Base-by-base conservation (phyloP, 1,140 invertebrate species). In the Drosophila pruinosa region DNA sequence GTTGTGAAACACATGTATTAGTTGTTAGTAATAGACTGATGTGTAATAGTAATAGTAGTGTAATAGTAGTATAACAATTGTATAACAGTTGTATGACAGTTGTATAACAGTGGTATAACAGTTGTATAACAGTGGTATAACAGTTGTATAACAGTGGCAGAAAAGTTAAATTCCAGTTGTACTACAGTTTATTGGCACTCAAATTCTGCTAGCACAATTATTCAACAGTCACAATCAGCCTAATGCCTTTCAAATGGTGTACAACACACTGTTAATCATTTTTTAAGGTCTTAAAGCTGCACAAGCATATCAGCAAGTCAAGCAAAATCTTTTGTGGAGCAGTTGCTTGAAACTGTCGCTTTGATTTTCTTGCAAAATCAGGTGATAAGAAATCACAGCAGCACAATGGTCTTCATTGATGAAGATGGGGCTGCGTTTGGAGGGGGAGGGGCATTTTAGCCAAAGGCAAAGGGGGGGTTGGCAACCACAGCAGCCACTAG, bases 331-430 rank as follows among this genome's bases (percentile, higher is more conserved):
- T 12, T 34, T 34, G 31, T 34, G 3, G 31, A 34, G n/a, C 31
- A 34, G 31, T n/a, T 34, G 28, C 54, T 56, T 57, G 14, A 12
- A 15, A 38, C 36, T 41, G 36, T 24, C 26, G n/a, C 47, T 34
- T 52, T 61, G 45, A 34, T 61, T 34, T 15, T 26, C 5, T 6
- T 61, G 45, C 24, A 41, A 68, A 68, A 50, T 24, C 65, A 68
- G 65, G 57, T 68, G 57, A 68, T 68, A 62, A 45, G 57, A 62
- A 53, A 68, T 68, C 65, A 50, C 39, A 31, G 12, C 3, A n/a
- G 17, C 7, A 47, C 26, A 22, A 58, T 47, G 54, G 15, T 0
- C n/a, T 6, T 24, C 3, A 15, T n/a, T n/a, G n/a, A n/a, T n/a
- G n/a, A n/a, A n/a, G n/a, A n/a, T n/a, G n/a, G n/a, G n/a, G n/a